Evolutionary conservation across 2,113 vertebrate species (phyloP).

Genomic region (Pao palembangensis): DNA sequence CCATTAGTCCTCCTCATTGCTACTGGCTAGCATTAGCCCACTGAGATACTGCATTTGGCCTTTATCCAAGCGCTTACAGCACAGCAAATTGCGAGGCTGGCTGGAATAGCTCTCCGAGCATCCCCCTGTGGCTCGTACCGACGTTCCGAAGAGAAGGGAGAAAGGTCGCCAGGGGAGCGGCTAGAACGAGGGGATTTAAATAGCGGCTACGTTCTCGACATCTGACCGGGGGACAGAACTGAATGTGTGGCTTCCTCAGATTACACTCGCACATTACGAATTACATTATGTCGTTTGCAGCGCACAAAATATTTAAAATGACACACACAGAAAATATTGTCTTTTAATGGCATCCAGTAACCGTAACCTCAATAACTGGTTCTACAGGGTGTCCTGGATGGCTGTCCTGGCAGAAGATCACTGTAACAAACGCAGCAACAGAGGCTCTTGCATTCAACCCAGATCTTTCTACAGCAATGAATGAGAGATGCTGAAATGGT

Average conservation of each 20-base stretch:
- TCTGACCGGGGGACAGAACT: constrained; percentile 13
- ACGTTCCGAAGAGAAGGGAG: constrained; percentile 16
- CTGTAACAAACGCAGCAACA: background rate
- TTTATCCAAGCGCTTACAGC: constrained; percentile 49
- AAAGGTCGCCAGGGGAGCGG: constrained; percentile 4
- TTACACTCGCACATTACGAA: no score
- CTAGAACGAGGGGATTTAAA: constrained; percentile 37
- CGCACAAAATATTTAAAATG: no score
- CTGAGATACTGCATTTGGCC: constrained; percentile 55
- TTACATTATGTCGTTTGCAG: no score
- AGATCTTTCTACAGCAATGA: constrained; percentile 15
- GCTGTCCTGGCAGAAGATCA: background rate
- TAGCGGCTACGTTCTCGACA: constrained; percentile 12
- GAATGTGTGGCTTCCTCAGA: background rate
- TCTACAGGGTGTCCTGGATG: background rate
- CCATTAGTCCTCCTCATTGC: constrained; percentile 58
- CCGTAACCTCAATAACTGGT: background rate
- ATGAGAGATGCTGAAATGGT: constrained; percentile 20
- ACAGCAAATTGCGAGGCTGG: constrained; percentile 31
- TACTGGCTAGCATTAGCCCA: constrained; percentile 55
- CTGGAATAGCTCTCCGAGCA: constrained; percentile 45
- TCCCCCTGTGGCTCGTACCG: constrained; percentile 34
- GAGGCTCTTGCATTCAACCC: background rate
- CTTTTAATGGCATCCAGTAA: background rate
- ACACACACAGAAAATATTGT: background rate